These are phyloP conservation scores for Elysia chlorotica DNA, from an alignment of 1,140 invertebrate genomes.

Conservation along the genomic window DNA sequence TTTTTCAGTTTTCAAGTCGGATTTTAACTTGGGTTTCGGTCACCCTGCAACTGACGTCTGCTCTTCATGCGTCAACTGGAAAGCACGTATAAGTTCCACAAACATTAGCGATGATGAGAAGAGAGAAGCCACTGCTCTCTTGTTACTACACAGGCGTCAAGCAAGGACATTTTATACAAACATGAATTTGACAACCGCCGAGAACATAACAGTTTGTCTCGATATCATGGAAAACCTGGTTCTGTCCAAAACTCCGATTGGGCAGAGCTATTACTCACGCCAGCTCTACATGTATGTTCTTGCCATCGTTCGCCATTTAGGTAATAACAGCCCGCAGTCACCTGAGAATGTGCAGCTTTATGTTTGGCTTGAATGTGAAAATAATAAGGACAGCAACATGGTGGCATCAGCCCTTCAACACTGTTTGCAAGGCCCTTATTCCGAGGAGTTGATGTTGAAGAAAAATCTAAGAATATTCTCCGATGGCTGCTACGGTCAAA, in stretches of 20 bases:
- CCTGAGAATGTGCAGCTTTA: slow-evolving; percentile 1
- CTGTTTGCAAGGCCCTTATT: no score
- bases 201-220: slow-evolving; percentile 10
- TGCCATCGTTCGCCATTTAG: slow-evolving; percentile 14
- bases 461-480: no score
- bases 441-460: no score
- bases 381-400: slow-evolving; percentile 21
- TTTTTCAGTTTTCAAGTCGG: not conserved
- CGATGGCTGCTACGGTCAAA: no score
- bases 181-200: not conserved
- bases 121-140: not conserved
- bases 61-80: not conserved
- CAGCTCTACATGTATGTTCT: slow-evolving; percentile 21
- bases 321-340: not conserved
- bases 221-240: slow-evolving; percentile 25
- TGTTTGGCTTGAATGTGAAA: slow-evolving; percentile 17
- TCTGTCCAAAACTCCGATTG: slow-evolving; percentile 12
- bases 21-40: slow-evolving; percentile 23
- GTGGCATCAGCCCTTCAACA: slow-evolving; percentile 17
- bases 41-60: slow-evolving; percentile 12
- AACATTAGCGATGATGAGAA: not conserved
- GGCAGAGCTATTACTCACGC: slow-evolving; percentile 10
- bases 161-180: slow-evolving; percentile 16
- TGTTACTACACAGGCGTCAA: slow-evolving; percentile 3
- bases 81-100: not conserved